Conservation (phyloP, 2,888 invertebrate species). For the Aelia acuminata region DNA sequence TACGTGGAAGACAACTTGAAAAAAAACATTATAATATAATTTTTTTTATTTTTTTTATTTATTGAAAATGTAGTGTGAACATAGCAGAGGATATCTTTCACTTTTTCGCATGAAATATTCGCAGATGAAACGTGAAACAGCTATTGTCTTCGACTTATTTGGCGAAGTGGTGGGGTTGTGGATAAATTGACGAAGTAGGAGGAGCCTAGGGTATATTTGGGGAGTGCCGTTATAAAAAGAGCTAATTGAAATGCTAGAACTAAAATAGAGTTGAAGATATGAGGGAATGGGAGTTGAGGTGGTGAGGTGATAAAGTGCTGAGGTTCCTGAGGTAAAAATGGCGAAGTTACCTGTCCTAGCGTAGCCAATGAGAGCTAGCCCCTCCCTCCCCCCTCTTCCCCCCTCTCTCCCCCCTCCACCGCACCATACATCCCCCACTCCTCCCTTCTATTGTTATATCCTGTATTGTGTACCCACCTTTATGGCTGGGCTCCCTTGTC, state of each 20-base stretch:
- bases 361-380: slow-evolving; percentile 15
- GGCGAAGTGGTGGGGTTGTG: background rate
- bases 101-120: background rate
- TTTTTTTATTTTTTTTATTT: too few species aligned
- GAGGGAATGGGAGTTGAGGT: slow-evolving; percentile 16
- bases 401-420: slow-evolving; percentile 7
- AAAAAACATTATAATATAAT: too few species aligned
- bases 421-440: slow-evolving; percentile 41
- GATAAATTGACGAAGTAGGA: background rate
- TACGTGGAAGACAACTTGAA: too few species aligned
- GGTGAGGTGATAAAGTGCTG: background rate
- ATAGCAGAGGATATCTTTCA: too few species aligned
- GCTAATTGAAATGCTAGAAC: background rate
- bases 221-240: background rate
- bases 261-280: slow-evolving; percentile 2
- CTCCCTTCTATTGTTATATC: slow-evolving; percentile 32
- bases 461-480: slow-evolving; percentile 39
- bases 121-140: slow-evolving; percentile 26
- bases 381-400: background rate
- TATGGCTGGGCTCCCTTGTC: background rate
- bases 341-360: slow-evolving; percentile 49
- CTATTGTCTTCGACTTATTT: slow-evolving; percentile 16
- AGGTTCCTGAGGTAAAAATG: slow-evolving; percentile 49
- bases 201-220: background rate
- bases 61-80: too few species aligned